Conservation (phyloP, 2,888 invertebrate genomes). For the Napeogenes sylphis region DNA sequence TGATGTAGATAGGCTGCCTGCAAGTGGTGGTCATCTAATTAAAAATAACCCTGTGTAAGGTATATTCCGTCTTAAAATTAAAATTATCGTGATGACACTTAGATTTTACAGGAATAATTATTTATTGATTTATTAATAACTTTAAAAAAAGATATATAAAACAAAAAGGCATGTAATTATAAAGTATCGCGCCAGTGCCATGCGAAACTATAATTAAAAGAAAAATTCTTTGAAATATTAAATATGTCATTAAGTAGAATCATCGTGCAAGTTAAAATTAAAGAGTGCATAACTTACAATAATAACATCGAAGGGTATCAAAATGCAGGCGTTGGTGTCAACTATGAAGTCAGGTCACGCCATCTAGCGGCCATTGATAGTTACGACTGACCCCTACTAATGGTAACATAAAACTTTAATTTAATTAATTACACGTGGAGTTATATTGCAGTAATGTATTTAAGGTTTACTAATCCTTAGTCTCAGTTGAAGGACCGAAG, state of each 20-base stretch:
- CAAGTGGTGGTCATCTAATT: too few species aligned
- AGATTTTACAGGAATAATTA: too few species aligned
- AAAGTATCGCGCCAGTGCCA: not conserved
- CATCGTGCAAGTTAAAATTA: conserved; percentile 21
- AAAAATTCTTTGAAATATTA: not conserved
- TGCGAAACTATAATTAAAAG: not conserved
- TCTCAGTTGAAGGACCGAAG: too few species aligned
- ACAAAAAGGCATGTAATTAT: too few species aligned
- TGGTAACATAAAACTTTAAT: not conserved
- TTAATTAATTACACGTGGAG: not conserved
- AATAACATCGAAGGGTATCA: conserved; percentile 41
- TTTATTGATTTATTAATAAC: too few species aligned
- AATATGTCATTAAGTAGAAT: conserved; percentile 3
- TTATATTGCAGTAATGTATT: not conserved
- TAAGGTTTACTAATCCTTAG: too few species aligned
- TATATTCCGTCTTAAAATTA: too few species aligned
- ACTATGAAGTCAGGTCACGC: conserved; percentile 51
- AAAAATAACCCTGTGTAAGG: too few species aligned
- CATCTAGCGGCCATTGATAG: conserved; percentile 41
- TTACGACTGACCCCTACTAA: conserved; percentile 51
- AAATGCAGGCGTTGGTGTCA: conserved; percentile 48
- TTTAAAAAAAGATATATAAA: too few species aligned
- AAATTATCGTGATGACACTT: too few species aligned
- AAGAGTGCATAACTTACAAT: conserved; percentile 12
- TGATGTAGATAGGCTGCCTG: too few species aligned